Conservation (phyloP, 2,888 invertebrate species). For the Ennomos quercinarius region DNA sequence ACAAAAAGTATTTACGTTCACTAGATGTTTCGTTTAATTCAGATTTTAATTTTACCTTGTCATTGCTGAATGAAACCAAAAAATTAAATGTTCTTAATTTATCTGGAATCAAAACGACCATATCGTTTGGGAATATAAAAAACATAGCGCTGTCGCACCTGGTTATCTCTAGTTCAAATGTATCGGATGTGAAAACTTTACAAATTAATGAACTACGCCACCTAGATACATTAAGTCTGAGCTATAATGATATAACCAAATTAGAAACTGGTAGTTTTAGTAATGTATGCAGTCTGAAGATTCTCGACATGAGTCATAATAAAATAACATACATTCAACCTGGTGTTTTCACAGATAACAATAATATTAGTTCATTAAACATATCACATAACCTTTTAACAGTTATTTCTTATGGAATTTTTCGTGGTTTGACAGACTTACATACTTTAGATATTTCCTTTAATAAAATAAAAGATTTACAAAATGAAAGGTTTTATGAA, state of each 20-base stretch:
- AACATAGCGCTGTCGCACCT: slow-evolving; percentile 46
- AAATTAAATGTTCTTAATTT: slow-evolving; percentile 51
- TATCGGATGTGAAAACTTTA: slow-evolving; percentile 52
- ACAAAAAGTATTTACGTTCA: slow-evolving; percentile 46
- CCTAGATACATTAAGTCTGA: slow-evolving; percentile 52
- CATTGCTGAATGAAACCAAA: slow-evolving; percentile 40
- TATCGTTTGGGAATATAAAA: slow-evolving; percentile 46
- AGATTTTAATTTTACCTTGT: slow-evolving; percentile 48
- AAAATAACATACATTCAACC: slow-evolving; percentile 62
- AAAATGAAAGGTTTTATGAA: slow-evolving; percentile 64
- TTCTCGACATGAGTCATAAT: slow-evolving; percentile 65
- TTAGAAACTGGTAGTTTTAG: slow-evolving; percentile 52
- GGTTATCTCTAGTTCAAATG: slow-evolving; percentile 48
- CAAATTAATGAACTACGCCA: slow-evolving; percentile 46
- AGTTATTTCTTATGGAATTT: slow-evolving; percentile 61
- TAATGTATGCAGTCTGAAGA: slow-evolving; percentile 46
- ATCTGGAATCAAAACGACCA: slow-evolving; percentile 50
- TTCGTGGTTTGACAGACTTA: slow-evolving; percentile 58
- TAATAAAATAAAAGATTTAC: slow-evolving; percentile 59
- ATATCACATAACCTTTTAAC: slow-evolving; percentile 64
- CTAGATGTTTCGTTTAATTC: slow-evolving; percentile 66
- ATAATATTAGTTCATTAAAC: slow-evolving; percentile 52
- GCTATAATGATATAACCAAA: slow-evolving; percentile 52
- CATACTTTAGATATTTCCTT: slow-evolving; percentile 62
- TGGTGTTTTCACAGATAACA: slow-evolving; percentile 62